Percentiles rank a stretch among this genome's conserved stretches.
Conservation (phyloP, 2,888 invertebrate species). For the Volucella inflata region DNA sequence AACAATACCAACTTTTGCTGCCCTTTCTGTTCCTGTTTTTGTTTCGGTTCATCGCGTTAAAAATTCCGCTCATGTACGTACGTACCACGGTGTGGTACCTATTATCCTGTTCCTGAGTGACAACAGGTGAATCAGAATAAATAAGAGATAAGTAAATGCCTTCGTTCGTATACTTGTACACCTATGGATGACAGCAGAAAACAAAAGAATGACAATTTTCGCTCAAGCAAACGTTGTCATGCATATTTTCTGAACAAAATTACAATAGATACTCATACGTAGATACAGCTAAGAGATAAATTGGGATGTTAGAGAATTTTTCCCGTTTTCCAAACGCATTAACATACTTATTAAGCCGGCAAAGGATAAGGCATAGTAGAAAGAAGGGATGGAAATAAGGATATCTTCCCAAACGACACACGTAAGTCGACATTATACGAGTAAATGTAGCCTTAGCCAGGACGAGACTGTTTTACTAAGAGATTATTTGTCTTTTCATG, state of each 20-base stretch:
- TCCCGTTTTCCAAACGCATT: constrained; percentile 13
- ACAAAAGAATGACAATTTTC: constrained; percentile 16
- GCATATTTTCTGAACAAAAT: constrained; percentile 39
- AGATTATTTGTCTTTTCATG: constrained; percentile 5
- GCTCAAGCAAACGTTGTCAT: constrained; percentile 17
- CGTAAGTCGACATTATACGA: constrained; percentile 12
- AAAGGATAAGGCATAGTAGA: background rate
- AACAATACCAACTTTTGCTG: background rate
- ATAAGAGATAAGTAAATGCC: background rate
- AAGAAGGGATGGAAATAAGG: too few species aligned
- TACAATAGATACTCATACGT: too few species aligned
- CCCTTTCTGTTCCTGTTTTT: too few species aligned
- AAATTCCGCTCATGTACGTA: constrained; percentile 19
- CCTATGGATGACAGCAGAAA: background rate
- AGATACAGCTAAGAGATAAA: background rate
- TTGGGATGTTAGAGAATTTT: background rate
- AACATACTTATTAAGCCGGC: constrained; percentile 18
- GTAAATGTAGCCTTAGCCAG: constrained; percentile 12
- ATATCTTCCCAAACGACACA: too few species aligned
- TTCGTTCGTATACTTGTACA: constrained; percentile 9
- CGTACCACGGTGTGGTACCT: background rate
- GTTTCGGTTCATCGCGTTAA: constrained; percentile 16
- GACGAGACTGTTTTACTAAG: background rate
- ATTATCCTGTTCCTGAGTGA: background rate
- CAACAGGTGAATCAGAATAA: constrained; percentile 37